These are phyloP conservation scores for Paraescarpia echinospica DNA, from an alignment of 1,140 invertebrate genomes.

Conservation along the genomic window DNA sequence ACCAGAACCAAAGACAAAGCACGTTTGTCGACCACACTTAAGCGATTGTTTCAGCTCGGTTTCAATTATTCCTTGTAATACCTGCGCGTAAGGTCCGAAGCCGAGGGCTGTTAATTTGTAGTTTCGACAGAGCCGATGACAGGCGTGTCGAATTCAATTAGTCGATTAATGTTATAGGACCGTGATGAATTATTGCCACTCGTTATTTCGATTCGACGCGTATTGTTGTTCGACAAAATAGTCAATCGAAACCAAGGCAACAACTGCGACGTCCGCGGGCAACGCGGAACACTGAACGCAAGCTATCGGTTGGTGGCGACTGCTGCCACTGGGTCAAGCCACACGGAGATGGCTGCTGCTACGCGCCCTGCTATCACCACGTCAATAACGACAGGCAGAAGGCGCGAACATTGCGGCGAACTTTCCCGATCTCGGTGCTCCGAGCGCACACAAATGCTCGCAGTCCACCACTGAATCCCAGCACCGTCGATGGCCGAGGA, in stretches of 20 bases:
- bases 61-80: neutral
- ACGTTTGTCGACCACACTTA: neutral
- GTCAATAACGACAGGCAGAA: neutral
- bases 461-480: neutral
- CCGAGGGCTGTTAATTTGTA: neutral
- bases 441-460: neutral
- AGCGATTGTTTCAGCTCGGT: neutral
- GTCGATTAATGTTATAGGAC: neutral
- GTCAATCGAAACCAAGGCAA: neutral
- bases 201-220: neutral
- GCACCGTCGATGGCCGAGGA: slow-evolving; percentile 18
- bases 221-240: neutral
- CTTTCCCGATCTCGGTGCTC: neutral
- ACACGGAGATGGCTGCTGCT: neutral
- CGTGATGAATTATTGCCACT: neutral
- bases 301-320: neutral
- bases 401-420: neutral
- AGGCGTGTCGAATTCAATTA: neutral
- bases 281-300: neutral
- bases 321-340: neutral
- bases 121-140: neutral
- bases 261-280: neutral
- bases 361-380: neutral
- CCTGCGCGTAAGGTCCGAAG: neutral
- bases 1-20: neutral